Conservation (phyloP, 2,888 invertebrate species). For the Dinocampus coccinellae region DNA sequence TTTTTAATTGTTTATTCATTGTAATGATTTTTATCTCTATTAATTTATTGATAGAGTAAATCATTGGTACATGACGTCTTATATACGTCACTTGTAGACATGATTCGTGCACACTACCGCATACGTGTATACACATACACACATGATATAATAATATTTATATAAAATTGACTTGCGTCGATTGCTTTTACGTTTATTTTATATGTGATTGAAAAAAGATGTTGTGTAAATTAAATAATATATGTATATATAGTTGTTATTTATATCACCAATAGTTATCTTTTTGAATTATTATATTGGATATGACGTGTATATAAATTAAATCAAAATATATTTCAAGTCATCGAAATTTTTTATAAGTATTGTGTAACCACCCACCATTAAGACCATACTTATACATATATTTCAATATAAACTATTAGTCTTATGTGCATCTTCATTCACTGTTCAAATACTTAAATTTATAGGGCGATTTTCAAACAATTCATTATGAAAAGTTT, state of each 20-base stretch:
- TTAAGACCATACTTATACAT: too few species aligned
- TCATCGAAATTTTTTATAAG: background rate
- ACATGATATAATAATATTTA: constrained; percentile 57
- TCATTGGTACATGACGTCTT: background rate
- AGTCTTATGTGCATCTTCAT: background rate
- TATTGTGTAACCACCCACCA: too few species aligned
- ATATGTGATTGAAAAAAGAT: constrained; percentile 46
- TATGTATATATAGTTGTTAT: background rate
- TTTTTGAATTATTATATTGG: too few species aligned
- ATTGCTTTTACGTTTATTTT: constrained; percentile 61
- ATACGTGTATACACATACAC: constrained; percentile 48
- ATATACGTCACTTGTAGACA: background rate
- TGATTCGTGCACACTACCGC: background rate
- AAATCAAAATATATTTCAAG: too few species aligned
- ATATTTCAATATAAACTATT: too few species aligned
- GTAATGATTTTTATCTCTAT: too few species aligned
- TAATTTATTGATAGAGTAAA: background rate
- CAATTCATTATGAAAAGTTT: background rate
- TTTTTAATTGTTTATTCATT: too few species aligned
- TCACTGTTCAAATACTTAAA: background rate
- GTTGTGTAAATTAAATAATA: background rate
- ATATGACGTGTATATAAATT: too few species aligned
- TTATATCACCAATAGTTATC: background rate
- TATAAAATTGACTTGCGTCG: constrained; percentile 68
- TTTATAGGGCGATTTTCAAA: background rate